These are phyloP conservation scores for Brenthis daphne DNA, from an alignment of 2,888 invertebrate species.

Conservation along the genomic window DNA sequence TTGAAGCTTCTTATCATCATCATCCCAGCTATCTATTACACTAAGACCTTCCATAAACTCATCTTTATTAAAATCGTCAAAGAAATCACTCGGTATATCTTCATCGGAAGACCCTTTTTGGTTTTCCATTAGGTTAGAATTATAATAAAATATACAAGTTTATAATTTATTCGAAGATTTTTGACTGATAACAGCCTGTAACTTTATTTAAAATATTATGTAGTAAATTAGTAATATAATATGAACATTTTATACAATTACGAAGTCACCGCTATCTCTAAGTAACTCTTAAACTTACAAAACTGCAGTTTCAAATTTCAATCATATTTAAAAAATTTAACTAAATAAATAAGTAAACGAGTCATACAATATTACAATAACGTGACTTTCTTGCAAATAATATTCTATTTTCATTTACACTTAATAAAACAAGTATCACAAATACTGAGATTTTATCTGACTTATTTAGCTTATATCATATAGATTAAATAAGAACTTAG, in stretches of 20 bases:
- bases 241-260: too few species aligned
- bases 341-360: not conserved
- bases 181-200: not conserved
- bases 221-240: not conserved
- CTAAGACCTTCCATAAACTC: conserved; percentile 76
- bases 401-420: too few species aligned
- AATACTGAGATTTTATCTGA: too few species aligned
- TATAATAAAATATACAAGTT: not conserved
- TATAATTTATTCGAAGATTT: not conserved
- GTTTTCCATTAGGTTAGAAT: conserved; percentile 41
- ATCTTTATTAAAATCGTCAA: conserved; percentile 73
- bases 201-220: not conserved
- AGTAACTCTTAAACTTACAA: conserved; percentile 14
- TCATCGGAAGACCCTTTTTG: conserved; percentile 53
- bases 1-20: conserved; percentile 44
- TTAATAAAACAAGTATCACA: too few species aligned
- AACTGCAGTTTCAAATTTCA: conserved; percentile 3
- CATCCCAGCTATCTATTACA: conserved; percentile 75
- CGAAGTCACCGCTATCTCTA: not conserved
- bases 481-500: too few species aligned
- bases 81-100: conserved; percentile 76
- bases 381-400: too few species aligned
- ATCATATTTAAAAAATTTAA: not conserved
- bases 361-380: not conserved
- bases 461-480: too few species aligned